Conservation (phyloP, 30 jellyfish, hydroid and myxozoan species). For the Pseudorhiza aurosa region DNA sequence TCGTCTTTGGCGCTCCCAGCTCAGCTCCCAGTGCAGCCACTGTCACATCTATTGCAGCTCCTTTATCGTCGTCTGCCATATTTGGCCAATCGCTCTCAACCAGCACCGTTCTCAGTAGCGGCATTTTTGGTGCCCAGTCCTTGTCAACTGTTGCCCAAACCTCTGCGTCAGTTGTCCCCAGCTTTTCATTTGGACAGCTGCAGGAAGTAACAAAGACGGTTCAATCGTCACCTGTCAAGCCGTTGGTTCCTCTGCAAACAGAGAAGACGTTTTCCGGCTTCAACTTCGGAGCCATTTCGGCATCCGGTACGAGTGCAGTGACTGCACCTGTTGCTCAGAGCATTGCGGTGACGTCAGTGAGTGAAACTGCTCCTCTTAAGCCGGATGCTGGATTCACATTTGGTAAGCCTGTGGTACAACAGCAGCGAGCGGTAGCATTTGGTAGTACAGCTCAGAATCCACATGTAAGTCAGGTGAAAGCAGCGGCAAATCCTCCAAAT, state of each 20-base stretch:
- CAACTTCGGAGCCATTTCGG: not conserved
- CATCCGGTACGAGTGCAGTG: not conserved
- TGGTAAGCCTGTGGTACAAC: conserved; percentile 11
- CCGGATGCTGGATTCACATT: conserved; percentile 22
- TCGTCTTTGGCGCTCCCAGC: conserved; percentile 4
- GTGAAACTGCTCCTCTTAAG: not conserved
- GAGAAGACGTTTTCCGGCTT: not conserved
- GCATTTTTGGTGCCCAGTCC: conserved; percentile 23
- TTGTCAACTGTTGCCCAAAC: not conserved
- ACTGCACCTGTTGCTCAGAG: not conserved
- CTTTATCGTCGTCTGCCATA: not conserved
- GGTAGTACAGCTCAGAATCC: not conserved
- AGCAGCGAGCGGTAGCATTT: conserved; percentile 4
- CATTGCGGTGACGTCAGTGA: not conserved
- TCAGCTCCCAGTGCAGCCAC: conserved; percentile 5
- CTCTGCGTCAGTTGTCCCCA: not conserved
- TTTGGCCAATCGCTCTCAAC: not conserved
- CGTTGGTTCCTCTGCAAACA: not conserved
- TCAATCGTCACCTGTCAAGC: not conserved
- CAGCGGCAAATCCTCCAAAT: conserved; percentile 1
- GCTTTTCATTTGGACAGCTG: not conserved
- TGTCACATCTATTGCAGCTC: not conserved
- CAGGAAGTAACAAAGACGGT: not conserved
- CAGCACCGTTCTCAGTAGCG: not conserved
- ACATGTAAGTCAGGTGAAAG: not conserved